These are phyloP conservation scores for Ancistrus triradiatus DNA, from an alignment of 2,113 vertebrate species.

Conservation along the genomic window DNA sequence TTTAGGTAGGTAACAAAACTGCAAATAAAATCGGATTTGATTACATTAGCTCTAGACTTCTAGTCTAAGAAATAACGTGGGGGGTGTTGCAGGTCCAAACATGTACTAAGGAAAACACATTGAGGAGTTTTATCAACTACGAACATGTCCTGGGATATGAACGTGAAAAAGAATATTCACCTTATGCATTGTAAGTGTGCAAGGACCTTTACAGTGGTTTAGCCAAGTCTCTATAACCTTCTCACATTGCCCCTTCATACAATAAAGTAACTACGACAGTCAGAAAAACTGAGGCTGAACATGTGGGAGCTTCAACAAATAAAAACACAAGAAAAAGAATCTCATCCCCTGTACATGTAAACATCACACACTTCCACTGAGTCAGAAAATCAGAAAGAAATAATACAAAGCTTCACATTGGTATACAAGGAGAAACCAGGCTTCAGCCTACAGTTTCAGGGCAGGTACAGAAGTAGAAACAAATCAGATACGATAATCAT, in stretches of 20 bases:
- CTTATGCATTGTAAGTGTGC: slow-evolving; percentile 34
- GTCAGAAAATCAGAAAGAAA: slow-evolving; percentile 93
- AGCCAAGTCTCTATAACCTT: slow-evolving; percentile 34
- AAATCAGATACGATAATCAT: slow-evolving; percentile 66
- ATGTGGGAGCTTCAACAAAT: slow-evolving; percentile 32
- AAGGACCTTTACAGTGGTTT: slow-evolving; percentile 49
- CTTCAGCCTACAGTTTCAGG: slow-evolving; percentile 77
- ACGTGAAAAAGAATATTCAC: slow-evolving; percentile 9
- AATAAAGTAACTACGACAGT: slow-evolving; percentile 25
- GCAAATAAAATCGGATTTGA: slow-evolving; percentile 23
- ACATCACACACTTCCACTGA: slow-evolving; percentile 99
- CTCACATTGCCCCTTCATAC: slow-evolving; percentile 20
- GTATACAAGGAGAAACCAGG: slow-evolving; percentile 86
- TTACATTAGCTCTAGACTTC: slow-evolving; percentile 45
- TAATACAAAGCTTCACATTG: slow-evolving; percentile 98
- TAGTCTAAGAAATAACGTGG: background rate
- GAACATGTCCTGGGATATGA: slow-evolving; percentile 17
- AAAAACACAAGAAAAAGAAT: slow-evolving; percentile 45
- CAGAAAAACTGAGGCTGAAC: slow-evolving; percentile 34
- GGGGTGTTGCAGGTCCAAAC: slow-evolving; percentile 40
- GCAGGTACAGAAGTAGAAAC: slow-evolving; percentile 72
- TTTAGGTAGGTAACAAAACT: slow-evolving; percentile 35
- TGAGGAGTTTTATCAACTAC: too few relatives aligned
- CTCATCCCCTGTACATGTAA: slow-evolving; percentile 99
- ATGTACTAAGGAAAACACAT: slow-evolving; percentile 50